These are phyloP conservation scores for Liposcelis brunnea DNA, from an alignment of 2,888 invertebrate species.

Conservation along the genomic window DNA sequence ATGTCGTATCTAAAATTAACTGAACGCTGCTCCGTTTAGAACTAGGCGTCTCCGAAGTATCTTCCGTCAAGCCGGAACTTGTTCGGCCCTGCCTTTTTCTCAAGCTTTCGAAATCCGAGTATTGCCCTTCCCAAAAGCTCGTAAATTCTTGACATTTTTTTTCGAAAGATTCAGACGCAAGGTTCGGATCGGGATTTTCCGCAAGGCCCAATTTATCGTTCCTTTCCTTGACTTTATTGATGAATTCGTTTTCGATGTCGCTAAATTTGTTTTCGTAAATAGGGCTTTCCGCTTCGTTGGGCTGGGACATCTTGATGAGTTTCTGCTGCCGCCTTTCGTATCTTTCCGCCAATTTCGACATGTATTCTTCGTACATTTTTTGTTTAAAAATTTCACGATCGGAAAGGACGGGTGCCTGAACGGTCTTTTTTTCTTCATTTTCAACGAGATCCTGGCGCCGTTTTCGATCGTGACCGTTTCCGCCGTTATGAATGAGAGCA, in stretches of 20 bases:
- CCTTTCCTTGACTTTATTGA: slow-evolving; percentile 53
- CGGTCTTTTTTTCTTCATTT: slow-evolving; percentile 3
- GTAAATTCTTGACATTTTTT: not conserved
- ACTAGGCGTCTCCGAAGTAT: slow-evolving; percentile 13
- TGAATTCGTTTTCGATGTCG: slow-evolving; percentile 54
- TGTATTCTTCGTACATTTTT: slow-evolving; percentile 72
- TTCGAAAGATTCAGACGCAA: no score
- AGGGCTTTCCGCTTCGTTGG: slow-evolving; percentile 24
- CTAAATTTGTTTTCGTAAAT: slow-evolving; percentile 19
- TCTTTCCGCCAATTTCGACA: slow-evolving; percentile 57
- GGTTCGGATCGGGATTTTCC: not conserved
- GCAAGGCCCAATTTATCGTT: slow-evolving; percentile 35
- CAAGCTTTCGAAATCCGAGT: no score
- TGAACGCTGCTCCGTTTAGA: slow-evolving; percentile 4
- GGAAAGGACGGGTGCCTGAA: slow-evolving; percentile 7
- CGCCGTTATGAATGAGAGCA: slow-evolving; percentile 21
- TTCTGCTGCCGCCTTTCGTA: slow-evolving; percentile 62
- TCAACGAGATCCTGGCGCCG: slow-evolving; percentile 11
- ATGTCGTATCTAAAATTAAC: not conserved
- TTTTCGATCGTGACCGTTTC: slow-evolving; percentile 18
- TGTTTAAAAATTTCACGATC: slow-evolving; percentile 44
- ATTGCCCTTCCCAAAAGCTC: no score
- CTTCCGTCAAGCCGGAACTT: slow-evolving; percentile 11
- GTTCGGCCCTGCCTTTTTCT: no score
- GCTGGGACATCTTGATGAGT: slow-evolving; percentile 56